Conservation (phyloP, 2,888 invertebrate genomes). For the Synergus laeviventris region DNA sequence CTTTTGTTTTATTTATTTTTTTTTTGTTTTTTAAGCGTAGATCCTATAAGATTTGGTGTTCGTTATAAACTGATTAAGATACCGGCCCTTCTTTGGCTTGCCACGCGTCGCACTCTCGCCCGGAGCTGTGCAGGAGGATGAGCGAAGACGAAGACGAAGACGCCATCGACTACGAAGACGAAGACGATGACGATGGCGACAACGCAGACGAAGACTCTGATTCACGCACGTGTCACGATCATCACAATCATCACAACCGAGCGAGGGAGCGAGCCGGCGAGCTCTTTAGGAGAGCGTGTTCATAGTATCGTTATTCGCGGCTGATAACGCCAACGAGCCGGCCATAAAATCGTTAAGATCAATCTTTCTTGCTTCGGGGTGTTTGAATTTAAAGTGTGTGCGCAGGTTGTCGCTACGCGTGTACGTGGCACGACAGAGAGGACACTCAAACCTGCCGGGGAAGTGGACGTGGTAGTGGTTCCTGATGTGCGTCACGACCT, state of each 20-base stretch:
- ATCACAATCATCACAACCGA: conserved; percentile 36
- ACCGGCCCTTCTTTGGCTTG: conserved; percentile 35
- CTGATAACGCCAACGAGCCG: conserved; percentile 78
- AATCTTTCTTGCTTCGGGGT: conserved; percentile 93
- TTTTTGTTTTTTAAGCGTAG: conserved; percentile 58
- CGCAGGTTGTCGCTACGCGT: conserved; percentile 95
- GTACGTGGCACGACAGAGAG: conserved; percentile 93
- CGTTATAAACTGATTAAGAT: conserved; percentile 45
- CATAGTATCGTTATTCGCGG: conserved; percentile 76
- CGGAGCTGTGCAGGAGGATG: conserved; percentile 31
- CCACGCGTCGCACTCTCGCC: conserved; percentile 42
- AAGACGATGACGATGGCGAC: conserved; percentile 32
- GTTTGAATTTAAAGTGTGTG: conserved; percentile 95
- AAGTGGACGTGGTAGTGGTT: conserved; percentile 97
- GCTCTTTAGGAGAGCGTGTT: conserved; percentile 79
- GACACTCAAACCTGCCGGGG: conserved; percentile 94
- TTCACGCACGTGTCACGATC: conserved; percentile 10
- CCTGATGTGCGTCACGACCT: conserved; percentile 95
- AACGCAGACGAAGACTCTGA: conserved; percentile 16
- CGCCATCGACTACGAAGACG: conserved; percentile 19
- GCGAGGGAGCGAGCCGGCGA: conserved; percentile 54
- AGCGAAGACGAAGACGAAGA: conserved; percentile 40
- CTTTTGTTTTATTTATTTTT: conserved; percentile 37
- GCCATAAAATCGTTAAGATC: conserved; percentile 82
- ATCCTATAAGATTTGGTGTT: conserved; percentile 71